Base-by-base conservation (phyloP, 2,888 invertebrate genomes). In the Epirrhoe alternata region DNA sequence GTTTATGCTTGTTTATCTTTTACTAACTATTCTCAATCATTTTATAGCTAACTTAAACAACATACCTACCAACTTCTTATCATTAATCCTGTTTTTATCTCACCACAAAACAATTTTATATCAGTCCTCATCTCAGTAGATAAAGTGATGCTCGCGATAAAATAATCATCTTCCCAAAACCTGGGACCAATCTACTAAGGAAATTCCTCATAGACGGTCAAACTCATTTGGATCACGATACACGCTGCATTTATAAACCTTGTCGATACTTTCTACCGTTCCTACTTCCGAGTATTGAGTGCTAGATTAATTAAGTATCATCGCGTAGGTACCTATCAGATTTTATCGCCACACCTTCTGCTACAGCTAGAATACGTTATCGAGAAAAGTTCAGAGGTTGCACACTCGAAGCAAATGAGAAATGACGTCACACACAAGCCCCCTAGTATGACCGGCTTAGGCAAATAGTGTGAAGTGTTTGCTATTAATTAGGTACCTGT, bases 361-460 rank as follows among this genome's bases (percentile, higher is more conserved):
- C 53, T 10, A 16, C 6, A 55, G 50, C 55, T 55, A 60, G 50
- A 45, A 51, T 42, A 30, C 24, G 33, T 55, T 55, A 64, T 60
- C 54, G 45, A 61, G 51, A 12, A 74, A 73, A 74, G 70, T 70
- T 71, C 71, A 66, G 52, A 56, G 71, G 64, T 53, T 59, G 58
- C 58, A 61, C 72, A 65, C 62, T 71, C 68, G 60, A 63, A 66
- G 72, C 70, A 64, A 72, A 67, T 64, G 68, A 69, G 59, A 55
- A 66, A 68, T 64, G 62, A 71, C 72, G 72, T 72, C 70, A 71
- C 55, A 60, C 70, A 71, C 55, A 60, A 47, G 16, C 16, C 16
- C 14, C 14, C 14, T 47, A 7, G 47, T 12, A 47, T 14, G 5
- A 8, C 10, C 35, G 45, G 4, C 14, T 45, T 10, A 14, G 5